phyloP scores from a whole-genome alignment of 2,113 vertebrate species.

The Proterorhinus semilunaris region DNA sequence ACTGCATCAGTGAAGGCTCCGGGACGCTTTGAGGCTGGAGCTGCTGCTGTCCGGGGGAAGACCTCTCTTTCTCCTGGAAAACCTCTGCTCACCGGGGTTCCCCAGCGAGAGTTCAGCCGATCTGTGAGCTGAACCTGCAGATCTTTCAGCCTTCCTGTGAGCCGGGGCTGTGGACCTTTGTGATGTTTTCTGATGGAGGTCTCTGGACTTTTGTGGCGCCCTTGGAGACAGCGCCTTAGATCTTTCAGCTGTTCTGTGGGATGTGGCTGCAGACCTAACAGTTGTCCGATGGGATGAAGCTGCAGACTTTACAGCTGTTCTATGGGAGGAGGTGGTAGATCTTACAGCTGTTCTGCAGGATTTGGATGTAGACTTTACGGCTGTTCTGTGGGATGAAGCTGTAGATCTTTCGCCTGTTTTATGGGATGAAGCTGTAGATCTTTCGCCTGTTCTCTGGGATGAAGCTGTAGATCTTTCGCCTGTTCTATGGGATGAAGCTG shows the following conservation, averaged over 20 bases:
- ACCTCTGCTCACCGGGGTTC: constrained; percentile 22
- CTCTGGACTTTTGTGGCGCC: neutral
- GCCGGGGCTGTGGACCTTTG: neutral
- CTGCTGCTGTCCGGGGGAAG: constrained; percentile 55
- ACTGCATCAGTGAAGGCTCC: constrained; percentile 12
- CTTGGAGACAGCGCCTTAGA: neutral
- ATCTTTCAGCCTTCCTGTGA: constrained; percentile 31
- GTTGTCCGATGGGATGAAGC: no score
- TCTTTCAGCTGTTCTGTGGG: neutral
- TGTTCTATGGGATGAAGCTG: no score
- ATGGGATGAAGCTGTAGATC: no score
- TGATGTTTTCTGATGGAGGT: constrained; percentile 21
- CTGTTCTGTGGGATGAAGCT: no score
- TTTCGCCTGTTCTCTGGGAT: no score
- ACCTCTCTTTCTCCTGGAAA: constrained; percentile 56
- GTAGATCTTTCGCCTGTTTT: no score
- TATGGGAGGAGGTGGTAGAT: no score
- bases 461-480: no score
- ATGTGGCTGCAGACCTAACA: no score
- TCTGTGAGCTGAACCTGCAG: constrained; percentile 36
- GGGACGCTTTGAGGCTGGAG: neutral
- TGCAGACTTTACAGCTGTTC: no score
- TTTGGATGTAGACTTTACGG: no score
- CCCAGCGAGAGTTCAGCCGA: constrained; percentile 11
- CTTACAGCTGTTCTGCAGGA: no score